Conservation (phyloP, 92 coral and sea anemone genomes). For the Heteractis magnifica region DNA sequence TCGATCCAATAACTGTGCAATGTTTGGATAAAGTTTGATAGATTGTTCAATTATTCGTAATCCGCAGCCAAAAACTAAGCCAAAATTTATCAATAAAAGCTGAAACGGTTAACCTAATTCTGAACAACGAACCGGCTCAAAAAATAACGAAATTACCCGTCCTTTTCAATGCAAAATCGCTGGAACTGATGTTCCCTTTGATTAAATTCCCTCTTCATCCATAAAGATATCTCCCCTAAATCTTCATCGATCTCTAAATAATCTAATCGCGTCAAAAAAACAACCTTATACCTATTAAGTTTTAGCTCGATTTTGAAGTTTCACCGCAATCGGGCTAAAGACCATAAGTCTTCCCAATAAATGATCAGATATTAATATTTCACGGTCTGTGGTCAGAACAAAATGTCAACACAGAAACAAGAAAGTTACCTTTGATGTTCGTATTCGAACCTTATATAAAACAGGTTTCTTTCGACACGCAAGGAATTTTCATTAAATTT, state of each 20-base stretch:
- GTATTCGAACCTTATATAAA: neutral
- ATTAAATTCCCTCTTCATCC: neutral
- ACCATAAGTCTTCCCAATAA: neutral
- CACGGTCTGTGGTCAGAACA: neutral
- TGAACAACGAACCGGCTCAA: neutral
- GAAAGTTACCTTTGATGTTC: neutral
- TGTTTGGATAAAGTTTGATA: neutral
- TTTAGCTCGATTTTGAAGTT: neutral
- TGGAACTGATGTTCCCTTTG: neutral
- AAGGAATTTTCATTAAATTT: neutral
- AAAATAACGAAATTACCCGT: neutral
- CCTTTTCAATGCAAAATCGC: neutral
- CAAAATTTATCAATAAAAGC: neutral
- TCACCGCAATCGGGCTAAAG: neutral
- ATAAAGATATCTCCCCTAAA: neutral
- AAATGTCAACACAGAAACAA: neutral
- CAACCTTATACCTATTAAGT: neutral
- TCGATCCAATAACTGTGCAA: neutral
- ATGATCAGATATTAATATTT: conserved; percentile 6
- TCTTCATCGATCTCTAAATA: neutral
- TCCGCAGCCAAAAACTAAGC: neutral
- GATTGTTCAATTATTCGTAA: conserved; percentile 2
- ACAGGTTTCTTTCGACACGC: conserved; percentile 5
- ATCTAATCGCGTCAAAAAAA: conserved; percentile 5
- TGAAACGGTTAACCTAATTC: neutral